Conservation (phyloP, 2,888 invertebrate genomes). For the Heteromurus nitidus region DNA sequence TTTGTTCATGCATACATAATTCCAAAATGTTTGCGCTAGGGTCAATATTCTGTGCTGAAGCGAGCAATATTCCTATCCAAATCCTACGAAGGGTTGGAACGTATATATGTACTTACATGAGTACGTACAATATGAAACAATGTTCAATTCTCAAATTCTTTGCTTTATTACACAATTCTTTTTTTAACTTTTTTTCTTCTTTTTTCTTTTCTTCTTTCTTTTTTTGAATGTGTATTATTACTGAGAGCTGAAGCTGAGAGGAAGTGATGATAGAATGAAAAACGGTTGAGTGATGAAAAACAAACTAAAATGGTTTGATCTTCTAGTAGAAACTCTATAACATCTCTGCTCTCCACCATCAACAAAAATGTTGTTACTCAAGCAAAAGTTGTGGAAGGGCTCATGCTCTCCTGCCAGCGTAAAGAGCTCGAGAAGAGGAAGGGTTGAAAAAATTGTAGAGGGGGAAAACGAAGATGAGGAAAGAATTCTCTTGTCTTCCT, state of each 20-base stretch:
- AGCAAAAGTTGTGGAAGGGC: too few species aligned
- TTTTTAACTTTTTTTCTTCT: conserved; percentile 2
- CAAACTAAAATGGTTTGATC: conserved; percentile 53
- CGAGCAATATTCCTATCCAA: background rate
- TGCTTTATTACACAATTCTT: conserved; percentile 21
- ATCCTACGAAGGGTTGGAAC: background rate
- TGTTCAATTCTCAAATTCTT: conserved; percentile 20
- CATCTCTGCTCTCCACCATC: too few species aligned
- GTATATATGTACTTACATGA: background rate
- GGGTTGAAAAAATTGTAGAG: conserved; percentile 28
- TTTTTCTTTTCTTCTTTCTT: conserved; percentile 9
- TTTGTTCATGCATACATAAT: background rate
- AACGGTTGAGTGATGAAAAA: conserved; percentile 62
- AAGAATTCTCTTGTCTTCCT: conserved; percentile 25
- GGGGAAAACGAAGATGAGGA: conserved; percentile 53
- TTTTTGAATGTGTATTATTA: background rate
- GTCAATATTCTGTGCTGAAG: background rate
- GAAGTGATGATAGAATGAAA: conserved; percentile 8
- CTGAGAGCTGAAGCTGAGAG: conserved; percentile 26
- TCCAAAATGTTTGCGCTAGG: background rate
- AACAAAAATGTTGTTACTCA: too few species aligned
- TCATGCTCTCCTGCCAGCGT: too few species aligned
- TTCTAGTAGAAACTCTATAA: too few species aligned
- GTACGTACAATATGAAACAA: conserved; percentile 1
- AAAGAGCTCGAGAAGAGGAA: too few species aligned